These are phyloP conservation scores for Diplolepis rosae DNA, from an alignment of 2,888 invertebrate genomes.

Conservation along the genomic window DNA sequence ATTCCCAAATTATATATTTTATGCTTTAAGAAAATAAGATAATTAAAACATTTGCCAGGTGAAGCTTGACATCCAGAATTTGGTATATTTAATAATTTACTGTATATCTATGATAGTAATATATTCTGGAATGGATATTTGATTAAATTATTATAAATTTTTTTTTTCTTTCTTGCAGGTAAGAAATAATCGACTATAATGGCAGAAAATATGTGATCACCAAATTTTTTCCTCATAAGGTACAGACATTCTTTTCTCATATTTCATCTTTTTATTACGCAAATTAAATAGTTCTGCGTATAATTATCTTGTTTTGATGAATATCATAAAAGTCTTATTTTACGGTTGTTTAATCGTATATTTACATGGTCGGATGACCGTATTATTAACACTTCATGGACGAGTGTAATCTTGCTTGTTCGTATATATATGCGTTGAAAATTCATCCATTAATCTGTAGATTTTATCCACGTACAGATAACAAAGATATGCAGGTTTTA, in stretches of 20 bases:
- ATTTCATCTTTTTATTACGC: not conserved
- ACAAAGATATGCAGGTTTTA: too few relatives aligned
- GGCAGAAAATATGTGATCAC: too few relatives aligned
- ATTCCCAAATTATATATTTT: too few relatives aligned
- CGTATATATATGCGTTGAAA: too few relatives aligned
- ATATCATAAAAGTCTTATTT: not conserved
- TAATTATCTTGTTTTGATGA: not conserved
- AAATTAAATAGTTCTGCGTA: not conserved
- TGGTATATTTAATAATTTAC: too few relatives aligned
- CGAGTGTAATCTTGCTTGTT: conserved; percentile 6
- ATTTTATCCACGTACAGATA: too few relatives aligned
- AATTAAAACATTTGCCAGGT: too few relatives aligned
- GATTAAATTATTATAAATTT: not conserved
- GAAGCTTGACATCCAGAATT: too few relatives aligned
- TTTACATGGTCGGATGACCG: conserved; percentile 15
- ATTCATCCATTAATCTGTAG: too few relatives aligned
- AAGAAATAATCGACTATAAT: not conserved
- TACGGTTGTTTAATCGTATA: conserved; percentile 15
- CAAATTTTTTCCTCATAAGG: not conserved
- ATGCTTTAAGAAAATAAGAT: too few relatives aligned
- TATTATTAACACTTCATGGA: conserved; percentile 11
- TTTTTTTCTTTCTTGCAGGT: not conserved
- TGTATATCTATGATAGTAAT: too few relatives aligned
- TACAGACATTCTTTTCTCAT: not conserved
- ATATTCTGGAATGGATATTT: too few relatives aligned